phyloP scores from a whole-genome alignment of 2,888 invertebrate species.

The Pinctada fucata region DNA sequence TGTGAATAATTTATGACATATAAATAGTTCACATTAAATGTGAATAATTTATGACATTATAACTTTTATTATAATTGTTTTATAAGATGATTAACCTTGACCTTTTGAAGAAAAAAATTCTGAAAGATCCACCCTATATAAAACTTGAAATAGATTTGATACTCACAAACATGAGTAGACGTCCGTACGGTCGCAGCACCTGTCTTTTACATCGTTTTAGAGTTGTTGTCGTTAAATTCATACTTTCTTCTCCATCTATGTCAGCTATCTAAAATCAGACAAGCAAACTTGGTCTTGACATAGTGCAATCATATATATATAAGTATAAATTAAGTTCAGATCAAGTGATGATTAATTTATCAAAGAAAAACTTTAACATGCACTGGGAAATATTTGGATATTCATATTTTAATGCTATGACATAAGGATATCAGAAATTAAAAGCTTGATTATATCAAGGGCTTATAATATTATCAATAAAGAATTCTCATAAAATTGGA shows the following conservation, averaged over 20 bases:
- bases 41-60: too few relatives aligned
- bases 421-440: too few relatives aligned
- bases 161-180: constrained; percentile 71
- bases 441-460: too few relatives aligned
- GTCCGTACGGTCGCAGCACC: constrained; percentile 70
- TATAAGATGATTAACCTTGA: too few relatives aligned
- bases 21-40: neutral
- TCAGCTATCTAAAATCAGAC: constrained; percentile 61
- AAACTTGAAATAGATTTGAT: too few relatives aligned
- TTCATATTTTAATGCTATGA: too few relatives aligned
- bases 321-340: neutral
- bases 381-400: too few relatives aligned
- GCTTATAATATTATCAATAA: too few relatives aligned
- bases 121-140: neutral
- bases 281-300: neutral
- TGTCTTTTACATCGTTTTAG: constrained; percentile 69
- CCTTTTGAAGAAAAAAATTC: neutral
- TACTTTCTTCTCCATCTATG: constrained; percentile 64
- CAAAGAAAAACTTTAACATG: too few relatives aligned
- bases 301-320: neutral
- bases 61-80: too few relatives aligned
- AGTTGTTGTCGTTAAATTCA: constrained; percentile 71
- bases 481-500: too few relatives aligned
- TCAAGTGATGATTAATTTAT: neutral
- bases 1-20: neutral